These are phyloP conservation scores for Drosophila ambigua DNA, from an alignment of 1,140 invertebrate genomes.

Conservation along the genomic window DNA sequence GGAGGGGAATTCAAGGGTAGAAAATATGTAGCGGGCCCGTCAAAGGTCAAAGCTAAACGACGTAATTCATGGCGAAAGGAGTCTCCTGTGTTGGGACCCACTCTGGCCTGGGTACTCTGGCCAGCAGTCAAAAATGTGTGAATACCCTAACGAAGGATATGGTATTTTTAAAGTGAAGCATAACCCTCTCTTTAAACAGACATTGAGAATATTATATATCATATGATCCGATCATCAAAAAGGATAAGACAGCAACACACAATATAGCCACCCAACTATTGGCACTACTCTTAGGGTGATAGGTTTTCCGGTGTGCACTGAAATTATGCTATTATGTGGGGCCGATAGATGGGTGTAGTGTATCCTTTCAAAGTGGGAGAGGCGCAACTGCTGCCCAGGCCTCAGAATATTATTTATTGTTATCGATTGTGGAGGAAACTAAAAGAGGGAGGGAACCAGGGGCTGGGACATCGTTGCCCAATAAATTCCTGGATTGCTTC, in stretches of 20 bases:
- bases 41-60: constrained; percentile 65
- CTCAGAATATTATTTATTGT: constrained; percentile 56
- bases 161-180: no score
- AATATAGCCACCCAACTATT: no score
- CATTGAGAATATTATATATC: no score
- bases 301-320: no score
- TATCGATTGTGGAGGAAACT: constrained; percentile 20
- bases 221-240: no score
- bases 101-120: constrained; percentile 2
- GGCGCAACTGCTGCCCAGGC: constrained; percentile 1
- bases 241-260: no score
- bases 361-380: no score
- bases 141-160: no score
- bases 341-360: no score
- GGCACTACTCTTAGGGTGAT: no score
- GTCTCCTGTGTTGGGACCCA: constrained; percentile 7
- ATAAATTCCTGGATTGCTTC: constrained; percentile 24
- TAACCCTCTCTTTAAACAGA: no score
- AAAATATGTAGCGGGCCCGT: constrained; percentile 55
- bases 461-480: background rate
- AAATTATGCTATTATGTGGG: no score
- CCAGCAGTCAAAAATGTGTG: background rate
- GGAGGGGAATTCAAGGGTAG: constrained; percentile 31
- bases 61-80: constrained; percentile 49
- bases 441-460: background rate